A percentile compares a stretch with the other conserved stretches of the same genome.
phyloP scores from a whole-genome alignment of 2,888 invertebrate species.

The Gastracanthus pulcherrimus region DNA sequence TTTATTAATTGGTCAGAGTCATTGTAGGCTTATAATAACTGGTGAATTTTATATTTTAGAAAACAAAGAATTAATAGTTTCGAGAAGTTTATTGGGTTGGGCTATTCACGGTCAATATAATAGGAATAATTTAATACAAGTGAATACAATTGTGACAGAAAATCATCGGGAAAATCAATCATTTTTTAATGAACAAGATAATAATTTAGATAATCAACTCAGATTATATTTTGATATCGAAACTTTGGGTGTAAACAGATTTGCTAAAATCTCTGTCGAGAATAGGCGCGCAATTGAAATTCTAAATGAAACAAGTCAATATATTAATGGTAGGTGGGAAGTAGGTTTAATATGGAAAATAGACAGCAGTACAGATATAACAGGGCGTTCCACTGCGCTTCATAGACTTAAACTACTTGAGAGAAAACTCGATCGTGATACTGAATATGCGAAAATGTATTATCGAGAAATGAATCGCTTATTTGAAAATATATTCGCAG shows the following conservation, averaged over 20 bases:
- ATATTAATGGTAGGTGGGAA: not conserved
- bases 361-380: not conserved
- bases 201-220: not conserved
- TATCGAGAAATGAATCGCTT: constrained; percentile 48
- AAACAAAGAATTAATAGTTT: not conserved
- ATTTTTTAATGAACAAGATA: not conserved
- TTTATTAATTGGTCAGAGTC: constrained; percentile 22
- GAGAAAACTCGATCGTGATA: constrained; percentile 44
- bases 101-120: not conserved
- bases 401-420: constrained; percentile 30
- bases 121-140: not conserved
- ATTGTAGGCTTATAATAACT: not conserved
- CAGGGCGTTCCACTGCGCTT: not conserved
- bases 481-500: not conserved
- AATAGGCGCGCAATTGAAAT: not conserved
- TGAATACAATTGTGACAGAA: not conserved
- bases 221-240: constrained; percentile 13
- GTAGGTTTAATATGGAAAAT: constrained; percentile 43
- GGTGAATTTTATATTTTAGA: not conserved
- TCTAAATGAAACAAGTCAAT: not conserved
- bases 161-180: not conserved
- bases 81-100: constrained; percentile 1
- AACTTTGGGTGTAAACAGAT: not conserved
- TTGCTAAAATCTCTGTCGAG: not conserved
- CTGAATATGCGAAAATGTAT: constrained; percentile 10